Evolutionary conservation across 2,888 invertebrate species (phyloP).

Genomic region (Gymnosoma rotundatum): DNA sequence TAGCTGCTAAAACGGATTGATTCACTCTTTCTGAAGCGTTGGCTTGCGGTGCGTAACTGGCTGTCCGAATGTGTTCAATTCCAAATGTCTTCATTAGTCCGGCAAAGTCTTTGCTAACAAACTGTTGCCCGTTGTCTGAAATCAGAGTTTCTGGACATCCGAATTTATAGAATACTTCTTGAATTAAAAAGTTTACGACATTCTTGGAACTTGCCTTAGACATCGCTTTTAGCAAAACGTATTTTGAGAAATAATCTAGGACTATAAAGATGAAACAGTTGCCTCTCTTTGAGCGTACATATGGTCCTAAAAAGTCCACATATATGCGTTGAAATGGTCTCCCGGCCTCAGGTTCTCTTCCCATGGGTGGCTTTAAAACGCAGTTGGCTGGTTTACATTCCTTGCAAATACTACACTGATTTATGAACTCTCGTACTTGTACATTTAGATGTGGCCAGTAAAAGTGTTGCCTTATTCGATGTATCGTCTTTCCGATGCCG

Average conservation of each 20-base stretch:
- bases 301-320: not conserved
- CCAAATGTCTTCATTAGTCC: not conserved
- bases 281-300: not conserved
- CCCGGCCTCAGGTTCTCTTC: not conserved
- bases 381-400: not conserved
- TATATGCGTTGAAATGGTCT: not conserved
- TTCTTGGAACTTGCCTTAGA: not conserved
- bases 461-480: no score
- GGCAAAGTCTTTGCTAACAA: not conserved
- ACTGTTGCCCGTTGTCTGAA: not conserved
- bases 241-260: not conserved
- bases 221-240: not conserved
- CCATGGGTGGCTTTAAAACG: not conserved
- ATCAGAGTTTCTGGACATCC: not conserved
- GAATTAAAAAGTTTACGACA: not conserved
- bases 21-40: not conserved
- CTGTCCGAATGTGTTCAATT: not conserved
- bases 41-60: not conserved
- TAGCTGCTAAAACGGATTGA: not conserved
- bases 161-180: not conserved
- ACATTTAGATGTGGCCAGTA: not conserved
- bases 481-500: not conserved
- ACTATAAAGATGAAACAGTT: not conserved
- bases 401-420: not conserved
- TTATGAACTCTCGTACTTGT: not conserved